Conservation (phyloP, 2,888 invertebrate genomes). For the Phalangium opilio region DNA sequence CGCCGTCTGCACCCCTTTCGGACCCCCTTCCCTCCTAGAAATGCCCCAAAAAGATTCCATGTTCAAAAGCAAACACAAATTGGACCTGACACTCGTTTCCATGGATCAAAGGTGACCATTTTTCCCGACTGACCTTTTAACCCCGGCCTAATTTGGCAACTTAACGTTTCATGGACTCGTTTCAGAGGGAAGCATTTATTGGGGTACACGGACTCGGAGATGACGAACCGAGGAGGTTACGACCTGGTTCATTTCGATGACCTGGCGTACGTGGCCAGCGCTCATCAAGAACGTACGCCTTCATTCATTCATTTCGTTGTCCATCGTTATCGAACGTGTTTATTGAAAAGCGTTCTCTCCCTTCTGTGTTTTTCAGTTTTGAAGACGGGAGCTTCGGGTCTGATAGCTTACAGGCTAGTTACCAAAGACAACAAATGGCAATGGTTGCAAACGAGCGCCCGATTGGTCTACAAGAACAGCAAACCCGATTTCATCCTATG, state of each 20-base stretch:
- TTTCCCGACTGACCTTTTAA: not conserved
- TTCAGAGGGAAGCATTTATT: conserved; percentile 81
- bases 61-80: conserved; percentile 98
- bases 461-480: conserved; percentile 96
- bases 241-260: conserved; percentile 96
- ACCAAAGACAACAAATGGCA: conserved; percentile 89
- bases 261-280: conserved; percentile 89
- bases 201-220: conserved; percentile 80
- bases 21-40: conserved; percentile 90
- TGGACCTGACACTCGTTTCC: conserved; percentile 86
- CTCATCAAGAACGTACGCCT: conserved; percentile 96
- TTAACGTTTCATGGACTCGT: no score
- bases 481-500: conserved; percentile 98
- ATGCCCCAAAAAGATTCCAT: conserved; percentile 97
- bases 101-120: conserved; percentile 74
- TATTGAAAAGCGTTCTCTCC: no score
- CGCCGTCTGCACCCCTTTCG: conserved; percentile 96
- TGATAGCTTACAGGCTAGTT: conserved; percentile 96
- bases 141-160: no score
- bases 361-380: conserved; percentile 54
- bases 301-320: not conserved
- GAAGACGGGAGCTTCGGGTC: conserved; percentile 96
- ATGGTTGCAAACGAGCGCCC: conserved; percentile 93
- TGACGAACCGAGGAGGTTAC: conserved; percentile 86
- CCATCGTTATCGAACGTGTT: no score